A percentile compares a stretch with the other conserved stretches of the same genome.
phyloP scores from a whole-genome alignment of 2,888 invertebrate species.

The Acanthoscelides obtectus region DNA sequence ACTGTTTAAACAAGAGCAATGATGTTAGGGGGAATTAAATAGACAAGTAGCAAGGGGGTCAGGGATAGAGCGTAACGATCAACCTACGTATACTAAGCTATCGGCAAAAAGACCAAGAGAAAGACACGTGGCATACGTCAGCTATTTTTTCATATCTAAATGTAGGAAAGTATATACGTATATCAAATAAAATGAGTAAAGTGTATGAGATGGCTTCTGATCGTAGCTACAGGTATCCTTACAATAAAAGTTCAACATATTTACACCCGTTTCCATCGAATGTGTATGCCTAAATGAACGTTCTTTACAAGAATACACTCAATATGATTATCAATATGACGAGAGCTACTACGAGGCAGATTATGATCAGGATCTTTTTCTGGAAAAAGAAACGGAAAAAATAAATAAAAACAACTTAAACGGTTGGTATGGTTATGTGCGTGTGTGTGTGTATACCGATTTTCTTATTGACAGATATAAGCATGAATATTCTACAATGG shows the following conservation, averaged over 20 bases:
- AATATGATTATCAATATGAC: constrained; percentile 73
- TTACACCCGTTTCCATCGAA: background rate
- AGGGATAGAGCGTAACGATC: too few species aligned
- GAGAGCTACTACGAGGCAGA: constrained; percentile 75
- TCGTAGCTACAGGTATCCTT: background rate
- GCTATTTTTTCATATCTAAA: too few species aligned
- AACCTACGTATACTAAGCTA: too few species aligned
- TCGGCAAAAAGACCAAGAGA: too few species aligned
- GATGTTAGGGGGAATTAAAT: too few species aligned
- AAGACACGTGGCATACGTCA: too few species aligned
- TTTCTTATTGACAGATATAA: background rate
- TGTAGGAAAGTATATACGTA: too few species aligned
- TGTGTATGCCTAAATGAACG: background rate
- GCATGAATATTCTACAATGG: too few species aligned
- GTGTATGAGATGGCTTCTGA: background rate
- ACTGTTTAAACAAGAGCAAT: too few species aligned
- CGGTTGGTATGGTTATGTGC: background rate
- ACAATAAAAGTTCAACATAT: background rate
- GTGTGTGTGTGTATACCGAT: background rate
- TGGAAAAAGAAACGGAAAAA: constrained; percentile 61
- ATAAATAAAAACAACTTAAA: constrained; percentile 50
- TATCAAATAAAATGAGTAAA: too few species aligned
- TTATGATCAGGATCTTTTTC: constrained; percentile 86
- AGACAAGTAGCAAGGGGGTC: too few species aligned
- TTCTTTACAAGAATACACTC: constrained; percentile 10